Evolutionary conservation across 2,113 vertebrate species (phyloP), one percentile per base, ranked within the genome.

Genomic region (Passer montanus): DNA sequence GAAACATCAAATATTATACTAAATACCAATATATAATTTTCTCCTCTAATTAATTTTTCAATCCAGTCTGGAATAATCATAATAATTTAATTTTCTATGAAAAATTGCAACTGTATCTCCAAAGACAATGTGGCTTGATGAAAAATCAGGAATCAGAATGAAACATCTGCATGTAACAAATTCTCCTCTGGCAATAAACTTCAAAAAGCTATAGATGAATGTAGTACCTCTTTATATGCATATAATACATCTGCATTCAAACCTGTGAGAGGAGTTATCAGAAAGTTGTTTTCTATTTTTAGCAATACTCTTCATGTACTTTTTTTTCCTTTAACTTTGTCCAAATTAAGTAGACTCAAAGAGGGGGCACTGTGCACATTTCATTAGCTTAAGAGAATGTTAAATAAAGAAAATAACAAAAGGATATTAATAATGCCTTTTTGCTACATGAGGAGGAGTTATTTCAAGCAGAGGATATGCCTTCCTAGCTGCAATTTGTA

Each of bases 31-130:
- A 66, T 39, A 35, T 53, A 18, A 28, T 81, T 93, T 92, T 84
- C 39, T 80, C 26, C 41, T 74, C 31, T 64, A 75, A 78, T 89
- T 93, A 91, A 56, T 94, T 89, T 96, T 96, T 95, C 67, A 84
- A 52, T 90, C 62, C 89, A 72, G 50, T 43, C 64, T 89, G 62
- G 66, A 91, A 91, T 82, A 89, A 33, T 77, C n/a, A 64, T 41
- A 85, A 41, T 93, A 95, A 95, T 91, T 91, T 91, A 91, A 70
- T 83, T 95, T 95, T 85, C 73, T 93, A 49, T 72, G 49, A 88
- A 93, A 94, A 96, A 90, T 87, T 24, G 5, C 56, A 72, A 27
- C 13, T 60, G 0, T 90, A 87, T 91, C 84, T 94, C 76, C 53
- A 89, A 96, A 96, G 95, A 96, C 81, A 93, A 67, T 49, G 50